Conservation (phyloP, 2,888 invertebrate species). For the Creontiades dilutus region DNA sequence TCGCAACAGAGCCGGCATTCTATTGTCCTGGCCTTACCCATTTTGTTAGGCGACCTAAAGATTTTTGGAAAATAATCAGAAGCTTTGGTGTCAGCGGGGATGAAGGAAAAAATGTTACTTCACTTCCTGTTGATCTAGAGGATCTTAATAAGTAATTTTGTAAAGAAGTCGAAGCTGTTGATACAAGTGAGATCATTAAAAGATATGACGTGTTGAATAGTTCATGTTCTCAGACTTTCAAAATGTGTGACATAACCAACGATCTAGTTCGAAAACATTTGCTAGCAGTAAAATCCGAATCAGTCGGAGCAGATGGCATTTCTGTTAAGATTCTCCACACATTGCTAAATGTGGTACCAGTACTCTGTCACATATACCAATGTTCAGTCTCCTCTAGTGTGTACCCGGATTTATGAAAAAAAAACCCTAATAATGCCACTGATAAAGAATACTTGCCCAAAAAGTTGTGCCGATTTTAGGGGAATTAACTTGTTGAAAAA, state of each 20-base stretch:
- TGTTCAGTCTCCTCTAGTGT: background rate
- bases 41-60: no score
- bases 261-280: background rate
- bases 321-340: background rate
- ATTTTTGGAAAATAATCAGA: no score
- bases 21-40: no score
- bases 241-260: background rate
- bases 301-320: background rate
- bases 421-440: background rate
- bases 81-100: background rate
- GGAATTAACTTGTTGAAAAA: background rate
- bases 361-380: background rate
- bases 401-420: constrained; percentile 1
- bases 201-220: background rate
- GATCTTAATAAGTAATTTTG: background rate
- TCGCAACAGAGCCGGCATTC: no score
- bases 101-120: background rate
- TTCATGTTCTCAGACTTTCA: background rate
- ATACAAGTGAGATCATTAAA: background rate
- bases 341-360: background rate
- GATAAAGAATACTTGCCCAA: background rate
- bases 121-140: background rate
- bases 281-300: background rate
- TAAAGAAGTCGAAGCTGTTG: background rate
- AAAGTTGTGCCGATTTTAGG: background rate